These are phyloP conservation scores for Crenichthys baileyi DNA, from an alignment of 2,797 vertebrate species.

Conservation along the genomic window DNA sequence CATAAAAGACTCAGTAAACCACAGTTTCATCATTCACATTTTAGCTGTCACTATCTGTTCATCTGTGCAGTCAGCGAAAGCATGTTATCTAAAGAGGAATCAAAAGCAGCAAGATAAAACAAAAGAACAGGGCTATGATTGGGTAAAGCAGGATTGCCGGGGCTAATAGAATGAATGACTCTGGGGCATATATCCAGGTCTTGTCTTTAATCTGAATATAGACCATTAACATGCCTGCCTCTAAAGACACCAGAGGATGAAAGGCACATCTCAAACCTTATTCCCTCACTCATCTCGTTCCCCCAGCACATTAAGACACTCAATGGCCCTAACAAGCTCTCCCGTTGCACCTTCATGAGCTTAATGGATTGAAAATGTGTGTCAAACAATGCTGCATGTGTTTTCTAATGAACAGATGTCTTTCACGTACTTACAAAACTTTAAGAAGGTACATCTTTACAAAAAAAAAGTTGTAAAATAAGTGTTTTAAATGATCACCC, in stretches of 20 bases:
- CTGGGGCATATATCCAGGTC: slow-evolving; percentile 41
- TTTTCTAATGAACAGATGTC: slow-evolving; percentile 19
- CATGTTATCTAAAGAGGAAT: slow-evolving; percentile 36
- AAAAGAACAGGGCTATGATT: slow-evolving; percentile 12
- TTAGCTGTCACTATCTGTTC: not conserved
- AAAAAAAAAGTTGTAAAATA: not conserved
- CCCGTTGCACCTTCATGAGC: slow-evolving; percentile 39
- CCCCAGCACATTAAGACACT: slow-evolving; percentile 61
- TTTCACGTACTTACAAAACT: slow-evolving; percentile 6
- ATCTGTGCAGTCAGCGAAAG: not conserved
- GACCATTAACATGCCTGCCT: slow-evolving; percentile 55
- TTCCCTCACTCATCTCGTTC: slow-evolving; percentile 61
- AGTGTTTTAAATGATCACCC: slow-evolving; percentile 5
- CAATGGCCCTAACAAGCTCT: slow-evolving; percentile 54
- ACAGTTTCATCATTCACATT: not conserved
- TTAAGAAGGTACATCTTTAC: slow-evolving; percentile 12
- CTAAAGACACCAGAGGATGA: slow-evolving; percentile 61
- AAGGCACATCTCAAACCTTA: slow-evolving; percentile 39
- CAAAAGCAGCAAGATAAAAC: slow-evolving; percentile 11
- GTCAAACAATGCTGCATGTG: slow-evolving; percentile 12
- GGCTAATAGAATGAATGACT: slow-evolving; percentile 57
- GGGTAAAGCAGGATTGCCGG: slow-evolving; percentile 24
- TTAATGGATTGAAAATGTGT: slow-evolving; percentile 59
- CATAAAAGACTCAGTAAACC: not conserved
- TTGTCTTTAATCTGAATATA: slow-evolving; percentile 60